Conservation (phyloP, 2,888 invertebrate genomes). For the Matsumyia berberina region DNA sequence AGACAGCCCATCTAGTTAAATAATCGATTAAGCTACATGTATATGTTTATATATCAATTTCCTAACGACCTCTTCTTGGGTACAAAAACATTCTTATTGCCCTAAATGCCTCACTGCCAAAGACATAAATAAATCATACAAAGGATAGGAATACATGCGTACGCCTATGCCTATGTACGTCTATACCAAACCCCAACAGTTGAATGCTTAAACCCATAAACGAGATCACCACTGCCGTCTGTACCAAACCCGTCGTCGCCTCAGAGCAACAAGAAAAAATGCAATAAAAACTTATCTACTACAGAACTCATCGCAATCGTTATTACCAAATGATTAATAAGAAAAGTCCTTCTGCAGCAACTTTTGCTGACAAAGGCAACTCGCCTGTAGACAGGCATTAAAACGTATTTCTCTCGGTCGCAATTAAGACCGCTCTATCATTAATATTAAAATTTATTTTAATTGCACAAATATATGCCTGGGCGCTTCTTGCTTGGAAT, state of each 20-base stretch:
- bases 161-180: too few species aligned
- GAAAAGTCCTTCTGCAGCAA: constrained; percentile 21
- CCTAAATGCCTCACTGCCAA: too few species aligned
- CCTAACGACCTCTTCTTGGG: too few species aligned
- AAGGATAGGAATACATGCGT: too few species aligned
- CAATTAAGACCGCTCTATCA: constrained; percentile 63
- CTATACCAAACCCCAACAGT: too few species aligned
- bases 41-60: too few species aligned
- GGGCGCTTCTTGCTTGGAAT: constrained; percentile 15
- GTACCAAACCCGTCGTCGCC: background rate
- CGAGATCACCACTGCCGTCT: too few species aligned
- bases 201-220: too few species aligned
- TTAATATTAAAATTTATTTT: constrained; percentile 66
- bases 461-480: constrained; percentile 62
- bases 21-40: too few species aligned
- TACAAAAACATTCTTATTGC: too few species aligned
- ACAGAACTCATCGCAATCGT: constrained; percentile 44
- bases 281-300: constrained; percentile 28
- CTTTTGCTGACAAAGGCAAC: constrained; percentile 47
- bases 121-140: too few species aligned
- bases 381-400: constrained; percentile 14
- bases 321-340: constrained; percentile 46
- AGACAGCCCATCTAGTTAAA: too few species aligned
- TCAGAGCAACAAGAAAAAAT: constrained; percentile 11
- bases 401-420: constrained; percentile 12